Evolutionary conservation across 2,888 invertebrate species (phyloP).

Genomic region (Drosophila siamana): DNA sequence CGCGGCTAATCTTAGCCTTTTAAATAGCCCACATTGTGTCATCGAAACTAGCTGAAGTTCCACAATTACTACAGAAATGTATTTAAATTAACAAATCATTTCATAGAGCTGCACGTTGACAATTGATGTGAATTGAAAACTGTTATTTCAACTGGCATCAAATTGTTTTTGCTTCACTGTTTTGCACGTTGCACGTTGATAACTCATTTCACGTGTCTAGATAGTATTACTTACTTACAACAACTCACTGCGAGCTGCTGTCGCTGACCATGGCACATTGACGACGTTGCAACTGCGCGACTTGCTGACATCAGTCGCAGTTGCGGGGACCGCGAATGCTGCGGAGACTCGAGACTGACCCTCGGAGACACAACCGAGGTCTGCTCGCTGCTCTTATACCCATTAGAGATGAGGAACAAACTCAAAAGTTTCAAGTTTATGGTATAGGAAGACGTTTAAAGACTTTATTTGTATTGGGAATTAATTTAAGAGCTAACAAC

Average conservation of each 20-base stretch:
- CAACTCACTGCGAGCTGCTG: constrained; percentile 35
- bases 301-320: constrained; percentile 6
- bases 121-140: no score
- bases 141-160: no score
- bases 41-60: background rate
- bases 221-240: constrained; percentile 71
- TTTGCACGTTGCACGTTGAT: constrained; percentile 62
- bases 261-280: constrained; percentile 35
- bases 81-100: background rate
- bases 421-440: no score
- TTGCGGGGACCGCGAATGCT: background rate
- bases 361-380: background rate
- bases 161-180: constrained; percentile 56
- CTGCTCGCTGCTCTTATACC: constrained; percentile 9
- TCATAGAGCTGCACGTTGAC: no score
- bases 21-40: background rate
- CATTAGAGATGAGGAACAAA: background rate
- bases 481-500: no score
- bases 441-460: no score
- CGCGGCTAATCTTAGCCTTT: background rate
- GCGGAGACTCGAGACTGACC: constrained; percentile 4
- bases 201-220: constrained; percentile 80
- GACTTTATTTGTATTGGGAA: no score
- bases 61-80: no score
- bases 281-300: constrained; percentile 25